Base-by-base conservation (phyloP, 2,888 invertebrate genomes). In the Macrostomum cliftonense region DNA sequence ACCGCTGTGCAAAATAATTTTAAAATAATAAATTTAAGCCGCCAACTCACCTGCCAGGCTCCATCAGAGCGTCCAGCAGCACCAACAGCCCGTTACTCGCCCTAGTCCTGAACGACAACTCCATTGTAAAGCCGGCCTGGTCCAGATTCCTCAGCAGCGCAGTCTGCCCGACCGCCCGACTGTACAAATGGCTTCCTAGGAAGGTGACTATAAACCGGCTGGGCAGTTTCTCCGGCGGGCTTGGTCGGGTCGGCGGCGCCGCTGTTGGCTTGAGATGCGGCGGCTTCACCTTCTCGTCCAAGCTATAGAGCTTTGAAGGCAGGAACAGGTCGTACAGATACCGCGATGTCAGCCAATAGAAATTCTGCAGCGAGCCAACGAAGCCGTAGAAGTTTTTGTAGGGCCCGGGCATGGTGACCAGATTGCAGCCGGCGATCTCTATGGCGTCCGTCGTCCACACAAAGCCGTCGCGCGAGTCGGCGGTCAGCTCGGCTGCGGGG, bases 21-120 rank as follows among this genome's bases (percentile, higher is more conserved):
- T n/a, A n/a, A n/a, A n/a, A n/a, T n/a, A n/a, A n/a, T n/a, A n/a
- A n/a, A n/a, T n/a, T n/a, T n/a, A n/a, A n/a, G n/a, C n/a, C n/a
- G n/a, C n/a, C n/a, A n/a, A n/a, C 28, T 28, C 28, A 28, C 28
- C 28, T 28, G 28, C 28, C 61, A 20, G 52, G 52, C 45, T 57
- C 56, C 4, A 19, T 39, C 21, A 61, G 62, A 21, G 45, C 39
- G 42, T 54, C 55, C 44, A 58, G 62, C 46, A 59, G 63, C 21
- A 63, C 52, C 19, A 64, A 54, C 1, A 64, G 45, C 0, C 63
- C 63, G 47, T 58, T 59, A 5, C 58, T 51, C 21, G 62, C 58
- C 17, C 56, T 54, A 2, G 64, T 63, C 50, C 59, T 60, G 49
- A 64, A 62, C 53, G 61, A 56, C 45, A 28, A 9, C 28, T 28